Conservation (phyloP, 2,888 invertebrate genomes). For the Diarsia rubi region DNA sequence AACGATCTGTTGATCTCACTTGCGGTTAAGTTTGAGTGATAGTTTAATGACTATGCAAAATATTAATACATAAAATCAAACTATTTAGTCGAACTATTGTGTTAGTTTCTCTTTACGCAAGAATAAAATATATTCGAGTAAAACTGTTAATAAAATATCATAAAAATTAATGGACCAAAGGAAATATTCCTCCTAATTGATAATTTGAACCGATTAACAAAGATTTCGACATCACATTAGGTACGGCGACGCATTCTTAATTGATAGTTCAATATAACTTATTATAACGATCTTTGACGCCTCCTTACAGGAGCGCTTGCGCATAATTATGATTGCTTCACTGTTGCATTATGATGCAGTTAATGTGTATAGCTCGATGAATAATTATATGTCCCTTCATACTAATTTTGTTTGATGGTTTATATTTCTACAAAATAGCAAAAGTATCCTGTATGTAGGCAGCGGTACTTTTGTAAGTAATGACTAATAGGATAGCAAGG, state of each 20-base stretch:
- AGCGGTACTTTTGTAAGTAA: not conserved
- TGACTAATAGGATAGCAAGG: not conserved
- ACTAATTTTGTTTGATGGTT: not conserved
- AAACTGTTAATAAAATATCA: not conserved
- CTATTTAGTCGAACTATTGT: too few relatives aligned
- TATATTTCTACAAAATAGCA: not conserved
- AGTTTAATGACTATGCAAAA: not conserved
- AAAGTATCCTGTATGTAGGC: not conserved
- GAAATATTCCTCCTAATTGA: slow-evolving; percentile 7
- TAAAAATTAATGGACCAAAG: not conserved
- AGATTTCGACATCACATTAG: slow-evolving; percentile 15
- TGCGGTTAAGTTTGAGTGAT: slow-evolving; percentile 4
- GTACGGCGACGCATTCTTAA: slow-evolving; percentile 18
- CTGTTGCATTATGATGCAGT: slow-evolving; percentile 24
- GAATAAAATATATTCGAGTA: not conserved
- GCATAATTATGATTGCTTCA: slow-evolving; percentile 27
- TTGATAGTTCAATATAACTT: slow-evolving; percentile 21
- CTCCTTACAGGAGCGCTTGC: slow-evolving; percentile 18
- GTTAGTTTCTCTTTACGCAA: slow-evolving; percentile 17
- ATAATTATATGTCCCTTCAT: not conserved
- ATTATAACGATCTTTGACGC: slow-evolving; percentile 17
- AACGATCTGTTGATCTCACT: slow-evolving; percentile 20
- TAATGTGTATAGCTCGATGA: not conserved
- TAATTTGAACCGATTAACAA: slow-evolving; percentile 1
- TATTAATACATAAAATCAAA: not conserved